A percentile compares a stretch with the other conserved stretches of the same genome.
Evolutionary conservation across 2,797 vertebrate genomes (phyloP).

Genomic region (Coreius guichenoti): DNA sequence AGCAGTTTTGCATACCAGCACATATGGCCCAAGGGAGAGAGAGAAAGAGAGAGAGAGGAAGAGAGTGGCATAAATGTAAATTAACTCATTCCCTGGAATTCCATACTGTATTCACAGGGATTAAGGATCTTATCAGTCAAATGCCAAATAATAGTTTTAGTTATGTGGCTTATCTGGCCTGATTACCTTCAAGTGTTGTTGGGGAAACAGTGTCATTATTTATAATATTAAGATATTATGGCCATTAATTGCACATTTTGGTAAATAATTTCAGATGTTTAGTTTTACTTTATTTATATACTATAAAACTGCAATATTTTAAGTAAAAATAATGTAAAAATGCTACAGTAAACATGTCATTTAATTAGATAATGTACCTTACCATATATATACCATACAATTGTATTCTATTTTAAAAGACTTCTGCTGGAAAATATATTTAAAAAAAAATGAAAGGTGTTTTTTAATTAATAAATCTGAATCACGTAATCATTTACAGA

Average conservation of each 20-base stretch:
- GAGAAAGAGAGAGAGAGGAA: constrained; percentile 76
- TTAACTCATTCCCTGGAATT: constrained; percentile 43
- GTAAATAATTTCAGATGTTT: neutral
- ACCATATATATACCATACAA: neutral
- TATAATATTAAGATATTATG: neutral
- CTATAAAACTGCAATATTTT: neutral
- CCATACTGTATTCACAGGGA: constrained; percentile 28
- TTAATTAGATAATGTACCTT: neutral
- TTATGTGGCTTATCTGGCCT: neutral
- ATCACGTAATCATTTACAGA: neutral
- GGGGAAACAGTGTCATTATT: neutral
- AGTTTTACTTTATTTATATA: neutral
- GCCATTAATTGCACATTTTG: neutral
- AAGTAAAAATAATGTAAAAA: neutral
- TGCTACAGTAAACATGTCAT: neutral
- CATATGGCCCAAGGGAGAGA: constrained; percentile 79
- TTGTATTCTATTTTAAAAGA: too few species aligned
- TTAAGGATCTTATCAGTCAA: neutral
- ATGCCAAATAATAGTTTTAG: neutral
- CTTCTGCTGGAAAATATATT: too few species aligned
- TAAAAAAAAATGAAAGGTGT: too few species aligned
- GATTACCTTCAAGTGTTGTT: neutral
- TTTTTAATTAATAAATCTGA: neutral
- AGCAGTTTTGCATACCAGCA: constrained; percentile 86
- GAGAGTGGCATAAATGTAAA: constrained; percentile 65